These are phyloP conservation scores for Ispidina picta DNA, from an alignment of 2,797 vertebrate species.

Conservation along the genomic window DNA sequence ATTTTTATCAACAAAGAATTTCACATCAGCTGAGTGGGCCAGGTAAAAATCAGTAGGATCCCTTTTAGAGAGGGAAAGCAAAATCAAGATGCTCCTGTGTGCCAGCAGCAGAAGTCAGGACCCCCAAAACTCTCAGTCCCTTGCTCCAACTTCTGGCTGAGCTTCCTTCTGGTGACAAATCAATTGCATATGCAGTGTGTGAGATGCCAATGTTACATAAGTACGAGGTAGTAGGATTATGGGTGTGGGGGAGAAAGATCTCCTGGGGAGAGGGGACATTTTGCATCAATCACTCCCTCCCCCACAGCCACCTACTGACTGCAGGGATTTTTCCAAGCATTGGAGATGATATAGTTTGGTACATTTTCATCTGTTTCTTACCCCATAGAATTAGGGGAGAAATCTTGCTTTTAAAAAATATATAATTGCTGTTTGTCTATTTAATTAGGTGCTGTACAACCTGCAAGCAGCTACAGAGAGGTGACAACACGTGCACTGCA, in stretches of 20 bases:
- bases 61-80: neutral
- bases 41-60: neutral
- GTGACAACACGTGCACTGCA: neutral
- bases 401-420: neutral
- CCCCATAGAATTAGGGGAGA: neutral
- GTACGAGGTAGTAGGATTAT: conserved; percentile 14
- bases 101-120: neutral
- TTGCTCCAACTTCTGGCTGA: neutral
- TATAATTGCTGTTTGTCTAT: too few species aligned
- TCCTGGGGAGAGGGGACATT: conserved; percentile 66
- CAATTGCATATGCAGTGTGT: neutral
- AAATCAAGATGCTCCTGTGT: neutral
- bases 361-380: conserved; percentile 55
- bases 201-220: conserved; percentile 33
- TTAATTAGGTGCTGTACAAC: neutral
- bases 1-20: neutral
- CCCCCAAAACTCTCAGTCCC: neutral
- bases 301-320: conserved; percentile 62
- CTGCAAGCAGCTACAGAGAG: neutral
- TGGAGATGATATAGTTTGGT: conserved; percentile 7
- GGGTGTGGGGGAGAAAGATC: conserved; percentile 64
- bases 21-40: neutral
- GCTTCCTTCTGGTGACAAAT: neutral
- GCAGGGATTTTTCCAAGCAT: conserved; percentile 63
- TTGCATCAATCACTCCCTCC: conserved; percentile 67